Evolutionary conservation across 2,113 vertebrate species (phyloP).

Genomic region (Daboia siamensis): DNA sequence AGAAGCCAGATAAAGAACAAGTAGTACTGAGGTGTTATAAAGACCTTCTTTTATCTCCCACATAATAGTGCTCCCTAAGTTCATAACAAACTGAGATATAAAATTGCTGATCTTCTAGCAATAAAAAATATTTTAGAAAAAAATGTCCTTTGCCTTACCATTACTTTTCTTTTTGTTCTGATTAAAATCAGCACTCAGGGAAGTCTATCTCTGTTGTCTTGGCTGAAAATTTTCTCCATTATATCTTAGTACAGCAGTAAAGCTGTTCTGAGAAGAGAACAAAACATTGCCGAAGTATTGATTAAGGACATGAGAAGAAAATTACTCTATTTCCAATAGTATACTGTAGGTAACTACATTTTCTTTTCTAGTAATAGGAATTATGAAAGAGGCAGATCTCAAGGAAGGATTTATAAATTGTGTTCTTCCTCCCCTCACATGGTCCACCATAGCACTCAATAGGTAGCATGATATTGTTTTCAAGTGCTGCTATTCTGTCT

Average conservation of each 20-base stretch:
- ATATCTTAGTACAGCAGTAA: neutral
- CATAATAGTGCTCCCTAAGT: neutral
- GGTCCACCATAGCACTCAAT: conserved; percentile 41
- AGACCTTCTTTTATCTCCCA: neutral
- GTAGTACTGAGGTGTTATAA: neutral
- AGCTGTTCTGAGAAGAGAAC: neutral
- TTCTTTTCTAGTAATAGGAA: neutral
- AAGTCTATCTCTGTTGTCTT: neutral
- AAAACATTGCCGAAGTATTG: neutral
- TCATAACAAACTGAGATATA: neutral
- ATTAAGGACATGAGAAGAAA: neutral
- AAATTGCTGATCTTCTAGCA: neutral
- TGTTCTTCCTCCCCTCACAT: conserved; percentile 20
- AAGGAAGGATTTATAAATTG: conserved; percentile 38
- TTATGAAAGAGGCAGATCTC: neutral
- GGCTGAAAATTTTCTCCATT: neutral
- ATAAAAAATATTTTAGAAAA: neutral
- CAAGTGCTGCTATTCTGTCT: conserved; percentile 1
- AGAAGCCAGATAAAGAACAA: neutral
- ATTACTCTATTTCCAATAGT: neutral
- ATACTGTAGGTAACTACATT: neutral
- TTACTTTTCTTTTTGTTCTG: neutral
- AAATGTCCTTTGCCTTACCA: neutral
- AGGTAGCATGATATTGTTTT: conserved; percentile 38
- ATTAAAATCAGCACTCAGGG: neutral